Evolutionary conservation across 2,888 invertebrate genomes (phyloP), one percentile per base, ranked within the genome.

Genomic region (Capitulum mitella): DNA sequence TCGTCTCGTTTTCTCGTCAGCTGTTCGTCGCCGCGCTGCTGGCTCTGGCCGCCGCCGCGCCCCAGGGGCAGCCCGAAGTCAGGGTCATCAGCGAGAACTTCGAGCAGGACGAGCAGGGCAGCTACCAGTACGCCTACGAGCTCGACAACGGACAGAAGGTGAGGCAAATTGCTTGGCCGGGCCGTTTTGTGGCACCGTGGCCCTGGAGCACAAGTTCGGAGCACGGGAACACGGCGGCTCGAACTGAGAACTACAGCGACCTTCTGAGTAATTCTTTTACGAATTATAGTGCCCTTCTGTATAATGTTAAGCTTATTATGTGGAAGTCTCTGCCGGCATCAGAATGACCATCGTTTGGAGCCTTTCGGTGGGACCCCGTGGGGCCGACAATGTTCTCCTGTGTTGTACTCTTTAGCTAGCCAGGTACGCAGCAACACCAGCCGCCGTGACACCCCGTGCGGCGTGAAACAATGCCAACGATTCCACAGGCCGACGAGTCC

Each of bases 101-200:
- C 46, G 75, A 46, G 46, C 75, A 46, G 43, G 46, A 75, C 14
- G 75, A 75, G 14, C 12, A 43, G 29, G 75, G 75, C 75, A 75
- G 75, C 75, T 75, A 75, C 75, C n/a, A 29, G 37, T 75, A 29
- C 75, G 16, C 12, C 29, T 75, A 46, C 46, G 46, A 29, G 12
- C 75, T 46, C 6, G 75, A 75, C 46, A 46, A 75, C 29, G 75
- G 75, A 29, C 75, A 75, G 70, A 26, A 70, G 70, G 70, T 70
- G 54, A 54, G 54, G 3, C 54, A 22, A n/a, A n/a, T n/a, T n/a
- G n/a, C n/a, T n/a, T n/a, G n/a, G n/a, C n/a, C n/a, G n/a, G n/a
- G n/a, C n/a, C n/a, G n/a, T n/a, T n/a, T n/a, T n/a, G n/a, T n/a
- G n/a, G n/a, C n/a, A n/a, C n/a, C n/a, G n/a, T n/a, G n/a, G n/a